Conservation (phyloP, 2,888 invertebrate genomes). For the Andrena bicolor region DNA sequence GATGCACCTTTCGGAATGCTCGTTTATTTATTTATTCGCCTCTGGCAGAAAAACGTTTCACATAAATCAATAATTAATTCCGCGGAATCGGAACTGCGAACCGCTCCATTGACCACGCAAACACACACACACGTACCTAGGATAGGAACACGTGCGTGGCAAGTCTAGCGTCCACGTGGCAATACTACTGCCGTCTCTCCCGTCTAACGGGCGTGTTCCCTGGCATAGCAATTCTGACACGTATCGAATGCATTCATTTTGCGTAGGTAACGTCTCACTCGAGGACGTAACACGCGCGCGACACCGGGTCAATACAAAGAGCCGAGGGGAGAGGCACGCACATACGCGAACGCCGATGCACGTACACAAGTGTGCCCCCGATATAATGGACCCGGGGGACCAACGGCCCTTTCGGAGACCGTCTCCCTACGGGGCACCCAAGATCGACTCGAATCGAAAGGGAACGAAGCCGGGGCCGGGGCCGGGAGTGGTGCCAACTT, state of each 20-base stretch:
- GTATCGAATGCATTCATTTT: constrained; percentile 81
- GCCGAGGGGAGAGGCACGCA: constrained; percentile 14
- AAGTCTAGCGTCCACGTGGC: constrained; percentile 58
- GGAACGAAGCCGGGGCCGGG: constrained; percentile 72
- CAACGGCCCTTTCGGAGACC: constrained; percentile 68
- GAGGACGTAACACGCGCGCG: constrained; percentile 45
- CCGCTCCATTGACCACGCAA: constrained; percentile 38
- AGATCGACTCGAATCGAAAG: constrained; percentile 73
- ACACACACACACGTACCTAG: constrained; percentile 6
- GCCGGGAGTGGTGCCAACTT: constrained; percentile 78
- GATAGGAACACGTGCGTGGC: constrained; percentile 48
- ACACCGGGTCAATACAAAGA: constrained; percentile 35
- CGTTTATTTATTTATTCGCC: constrained; percentile 32
- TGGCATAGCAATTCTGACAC: constrained; percentile 72
- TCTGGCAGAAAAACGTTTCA: constrained; percentile 42
- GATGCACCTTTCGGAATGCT: constrained; percentile 1
- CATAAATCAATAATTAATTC: constrained; percentile 55
- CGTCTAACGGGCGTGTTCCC: constrained; percentile 21
- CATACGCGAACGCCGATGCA: background rate
- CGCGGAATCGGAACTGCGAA: constrained; percentile 29
- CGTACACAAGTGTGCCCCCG: constrained; percentile 12
- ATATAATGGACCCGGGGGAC: constrained; percentile 73
- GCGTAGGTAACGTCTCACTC: constrained; percentile 80
- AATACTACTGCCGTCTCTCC: background rate
- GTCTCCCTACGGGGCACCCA: constrained; percentile 66